phyloP scores from a whole-genome alignment of 2,888 invertebrate genomes.

The Tolmerus cingulatus region DNA sequence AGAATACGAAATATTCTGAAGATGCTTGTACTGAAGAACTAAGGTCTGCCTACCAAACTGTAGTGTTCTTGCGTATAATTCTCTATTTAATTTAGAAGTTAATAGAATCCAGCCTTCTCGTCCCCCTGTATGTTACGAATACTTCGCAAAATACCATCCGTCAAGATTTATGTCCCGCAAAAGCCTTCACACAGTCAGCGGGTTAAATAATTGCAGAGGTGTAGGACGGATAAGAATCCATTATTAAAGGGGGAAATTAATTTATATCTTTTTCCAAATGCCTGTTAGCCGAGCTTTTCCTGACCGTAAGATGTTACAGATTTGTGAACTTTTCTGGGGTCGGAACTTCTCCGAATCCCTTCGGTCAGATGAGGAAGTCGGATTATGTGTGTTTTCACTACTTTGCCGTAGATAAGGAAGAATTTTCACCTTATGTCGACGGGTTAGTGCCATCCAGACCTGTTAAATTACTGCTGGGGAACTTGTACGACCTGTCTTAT shows the following conservation, averaged over 20 bases:
- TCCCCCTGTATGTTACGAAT: not conserved
- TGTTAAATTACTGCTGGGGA: slow-evolving; percentile 8
- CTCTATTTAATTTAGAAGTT: not conserved
- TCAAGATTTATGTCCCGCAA: slow-evolving; percentile 29
- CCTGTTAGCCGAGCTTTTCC: not conserved
- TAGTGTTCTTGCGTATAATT: not conserved
- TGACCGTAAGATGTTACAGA: slow-evolving; percentile 7
- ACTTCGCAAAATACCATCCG: not conserved
- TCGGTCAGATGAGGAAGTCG: slow-evolving; percentile 8
- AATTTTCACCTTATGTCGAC: not conserved
- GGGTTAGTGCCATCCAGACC: not conserved
- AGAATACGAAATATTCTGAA: not conserved
- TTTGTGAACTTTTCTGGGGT: slow-evolving; percentile 14
- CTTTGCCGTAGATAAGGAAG: not conserved
- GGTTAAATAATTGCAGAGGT: slow-evolving; percentile 24
- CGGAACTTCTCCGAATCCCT: not conserved
- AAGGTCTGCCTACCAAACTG: not conserved
- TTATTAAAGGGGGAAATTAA: slow-evolving; percentile 36
- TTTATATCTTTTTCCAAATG: slow-evolving; percentile 30
- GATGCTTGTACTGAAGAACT: not conserved
- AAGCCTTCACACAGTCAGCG: not conserved
- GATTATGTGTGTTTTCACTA: not conserved
- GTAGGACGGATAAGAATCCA: slow-evolving; percentile 22
- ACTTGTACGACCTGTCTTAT: not conserved
- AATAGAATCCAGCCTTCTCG: not conserved